Conservation (phyloP, 2,113 vertebrate genomes). For the Sakesphorus luctuosus region DNA sequence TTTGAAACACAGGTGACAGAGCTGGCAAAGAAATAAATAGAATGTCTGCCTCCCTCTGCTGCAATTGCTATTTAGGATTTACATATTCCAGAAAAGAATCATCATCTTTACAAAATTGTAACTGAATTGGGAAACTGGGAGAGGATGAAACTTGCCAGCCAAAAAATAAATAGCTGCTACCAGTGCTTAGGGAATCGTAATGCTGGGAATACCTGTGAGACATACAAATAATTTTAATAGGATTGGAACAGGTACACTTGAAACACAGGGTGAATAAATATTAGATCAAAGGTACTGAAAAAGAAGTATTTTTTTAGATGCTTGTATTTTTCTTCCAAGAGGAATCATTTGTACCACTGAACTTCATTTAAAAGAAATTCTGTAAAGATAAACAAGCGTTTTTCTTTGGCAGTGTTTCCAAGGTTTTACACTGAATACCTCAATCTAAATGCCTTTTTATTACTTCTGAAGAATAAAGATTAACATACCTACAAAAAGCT, state of each 20-base stretch:
- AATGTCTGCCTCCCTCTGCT: rapidly evolving
- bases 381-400: neutral
- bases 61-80: neutral
- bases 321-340: neutral
- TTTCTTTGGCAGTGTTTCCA: neutral
- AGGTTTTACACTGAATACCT: neutral
- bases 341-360: neutral
- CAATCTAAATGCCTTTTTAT: neutral
- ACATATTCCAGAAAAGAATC: neutral
- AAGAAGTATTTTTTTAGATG: neutral
- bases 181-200: neutral
- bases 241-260: neutral
- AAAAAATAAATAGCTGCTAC: neutral
- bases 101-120: neutral
- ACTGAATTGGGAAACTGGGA: neutral
- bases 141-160: neutral
- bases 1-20: neutral
- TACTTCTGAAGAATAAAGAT: neutral
- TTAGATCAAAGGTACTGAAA: neutral
- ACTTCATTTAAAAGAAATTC: neutral
- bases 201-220: neutral
- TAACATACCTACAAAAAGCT: neutral
- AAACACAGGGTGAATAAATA: neutral
- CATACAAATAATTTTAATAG: neutral
- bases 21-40: neutral